phyloP scores from a whole-genome alignment of 35 echinoderm and acorn worm genomes.

The Patiria miniata region DNA sequence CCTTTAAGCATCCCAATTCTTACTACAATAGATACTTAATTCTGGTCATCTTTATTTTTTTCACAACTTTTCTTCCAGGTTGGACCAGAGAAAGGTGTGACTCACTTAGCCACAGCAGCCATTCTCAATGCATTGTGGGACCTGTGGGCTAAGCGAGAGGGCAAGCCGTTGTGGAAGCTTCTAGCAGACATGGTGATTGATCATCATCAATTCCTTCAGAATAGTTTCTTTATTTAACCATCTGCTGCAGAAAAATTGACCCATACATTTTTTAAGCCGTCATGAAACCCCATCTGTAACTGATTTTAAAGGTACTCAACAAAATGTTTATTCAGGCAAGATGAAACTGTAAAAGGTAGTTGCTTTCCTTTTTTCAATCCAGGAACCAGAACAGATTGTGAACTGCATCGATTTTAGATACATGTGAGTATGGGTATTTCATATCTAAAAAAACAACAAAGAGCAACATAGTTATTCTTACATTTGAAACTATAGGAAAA shows the following conservation, averaged over 20 bases:
- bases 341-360: background rate
- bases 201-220: too few species aligned
- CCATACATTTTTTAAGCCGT: too few species aligned
- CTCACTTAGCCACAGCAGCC: constrained; percentile 78
- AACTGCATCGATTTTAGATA: constrained; percentile 95
- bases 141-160: constrained; percentile 85
- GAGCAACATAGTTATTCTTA: too few species aligned
- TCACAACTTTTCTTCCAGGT: constrained; percentile 45
- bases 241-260: background rate
- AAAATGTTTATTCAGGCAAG: too few species aligned
- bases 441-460: too few species aligned
- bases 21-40: too few species aligned
- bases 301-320: background rate
- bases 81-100: constrained; percentile 95
- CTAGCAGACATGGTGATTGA: constrained; percentile 87
- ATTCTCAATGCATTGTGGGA: constrained; percentile 97
- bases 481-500: too few species aligned
- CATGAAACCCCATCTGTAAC: background rate
- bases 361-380: background rate
- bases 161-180: constrained; percentile 95
- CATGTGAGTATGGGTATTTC: constrained; percentile 70
- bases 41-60: too few species aligned
- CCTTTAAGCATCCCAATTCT: too few species aligned
- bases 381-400: constrained; percentile 90
- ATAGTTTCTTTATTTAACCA: background rate